A percentile compares a stretch with the other conserved stretches of the same genome.
These are phyloP conservation scores for Lydus trimaculatus DNA, from an alignment of 2,888 invertebrate genomes.

Conservation along the genomic window DNA sequence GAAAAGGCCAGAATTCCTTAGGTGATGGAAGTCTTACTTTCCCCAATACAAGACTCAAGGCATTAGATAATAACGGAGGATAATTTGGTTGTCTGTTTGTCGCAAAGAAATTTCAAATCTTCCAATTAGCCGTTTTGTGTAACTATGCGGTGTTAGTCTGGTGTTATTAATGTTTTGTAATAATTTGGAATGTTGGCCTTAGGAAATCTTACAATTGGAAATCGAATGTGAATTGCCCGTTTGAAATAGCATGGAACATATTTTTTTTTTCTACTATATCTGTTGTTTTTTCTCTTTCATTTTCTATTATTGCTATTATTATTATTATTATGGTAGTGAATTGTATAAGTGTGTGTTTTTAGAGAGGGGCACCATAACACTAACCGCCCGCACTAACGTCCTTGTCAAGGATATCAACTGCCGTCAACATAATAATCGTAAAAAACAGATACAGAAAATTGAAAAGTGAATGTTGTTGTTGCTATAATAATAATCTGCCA, in stretches of 20 bases:
- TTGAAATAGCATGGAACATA: constrained; percentile 38
- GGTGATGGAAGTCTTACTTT: too few relatives aligned
- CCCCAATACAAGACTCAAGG: too few relatives aligned
- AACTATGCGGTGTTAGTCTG: constrained; percentile 16
- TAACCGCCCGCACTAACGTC: constrained; percentile 52
- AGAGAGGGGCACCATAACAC: constrained; percentile 31
- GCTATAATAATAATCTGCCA: background rate
- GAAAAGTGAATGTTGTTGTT: constrained; percentile 4
- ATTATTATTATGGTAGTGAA: constrained; percentile 14
- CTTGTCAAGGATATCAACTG: constrained; percentile 56
- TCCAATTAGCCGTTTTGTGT: too few relatives aligned
- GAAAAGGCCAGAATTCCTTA: too few relatives aligned
- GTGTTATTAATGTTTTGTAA: constrained; percentile 40
- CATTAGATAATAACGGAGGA: too few relatives aligned
- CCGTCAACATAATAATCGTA: constrained; percentile 31
- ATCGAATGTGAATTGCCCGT: constrained; percentile 43
- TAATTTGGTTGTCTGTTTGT: too few relatives aligned
- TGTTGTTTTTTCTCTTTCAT: background rate
- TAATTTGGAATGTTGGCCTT: constrained; percentile 44
- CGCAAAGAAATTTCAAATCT: too few relatives aligned
- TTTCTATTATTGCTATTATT: background rate
- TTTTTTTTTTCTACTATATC: background rate
- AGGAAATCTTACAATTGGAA: constrained; percentile 42
- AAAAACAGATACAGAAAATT: background rate
- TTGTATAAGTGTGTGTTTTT: constrained; percentile 26